Evolutionary conservation across 2,113 vertebrate species (phyloP), one percentile per base, ranked within the genome.

Genomic region (western clawed frog (Xenopus tropicalis)): DNA sequence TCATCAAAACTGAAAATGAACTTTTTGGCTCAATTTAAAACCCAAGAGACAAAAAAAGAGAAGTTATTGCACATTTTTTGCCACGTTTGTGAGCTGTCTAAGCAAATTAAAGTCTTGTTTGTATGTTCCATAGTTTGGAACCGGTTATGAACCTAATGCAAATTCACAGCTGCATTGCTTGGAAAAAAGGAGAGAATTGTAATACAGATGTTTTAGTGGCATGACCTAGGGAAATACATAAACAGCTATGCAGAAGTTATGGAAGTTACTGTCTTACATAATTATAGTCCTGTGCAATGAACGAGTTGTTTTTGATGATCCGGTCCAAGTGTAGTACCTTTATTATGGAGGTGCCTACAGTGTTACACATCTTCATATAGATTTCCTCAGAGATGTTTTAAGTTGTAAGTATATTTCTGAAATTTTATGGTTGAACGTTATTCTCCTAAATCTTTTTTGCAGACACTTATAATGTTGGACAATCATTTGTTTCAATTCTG

Each of bases 391-490:
- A 73, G 42, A 66, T 67, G 42, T 74, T 68, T 52, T 68, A 59
- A 67, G 61, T 9, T 59, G 23, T 48, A 73, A 58, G 24, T 51
- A 37, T 54, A 59, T 56, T 70, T 29, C n/a, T 43, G 42, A 16
- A 21, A 37, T 43, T 37, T 67, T 57, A 66, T 19, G 29, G 51
- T 29, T 51, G 20, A n/a, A 54, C 44, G 22, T 54, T 25, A 24
- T 73, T 58, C 37, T 58, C 24, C 63, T 73, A 48, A 66, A 73
- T 73, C 62, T 48, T 24, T 66, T 73, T 46, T 73, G 63, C 71
- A 73, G 71, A 59, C n/a, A 17, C 48, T 48, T 17, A 66, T 57
- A 66, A 22, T 44, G 11, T 24, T 23, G 61, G 37, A 64, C 63
- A 65, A 72, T 65, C 48, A 65, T 65, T 65, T 21, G 23, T 59